A percentile compares a stretch with the other conserved stretches of the same genome.
phyloP scores from a whole-genome alignment of 2,888 invertebrate species.

The Elysia crispata region DNA sequence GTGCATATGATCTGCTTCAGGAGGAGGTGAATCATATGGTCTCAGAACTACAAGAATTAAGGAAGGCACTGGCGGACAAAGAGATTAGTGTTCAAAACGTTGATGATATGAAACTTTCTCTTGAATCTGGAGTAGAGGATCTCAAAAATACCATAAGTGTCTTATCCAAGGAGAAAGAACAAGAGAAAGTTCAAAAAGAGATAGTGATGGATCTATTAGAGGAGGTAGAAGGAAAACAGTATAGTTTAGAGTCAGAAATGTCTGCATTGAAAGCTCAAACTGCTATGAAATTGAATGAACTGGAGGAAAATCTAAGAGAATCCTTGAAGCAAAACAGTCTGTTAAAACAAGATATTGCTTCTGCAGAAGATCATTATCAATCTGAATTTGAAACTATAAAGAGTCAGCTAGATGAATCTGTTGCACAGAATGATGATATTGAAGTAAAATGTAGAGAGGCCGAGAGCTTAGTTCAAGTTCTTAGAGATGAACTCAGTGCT shows the following conservation, averaged over 20 bases:
- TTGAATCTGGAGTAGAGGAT: conserved; percentile 45
- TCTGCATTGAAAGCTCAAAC: conserved; percentile 15
- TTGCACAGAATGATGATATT: neutral
- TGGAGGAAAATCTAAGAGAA: conserved; percentile 27
- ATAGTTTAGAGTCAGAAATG: conserved; percentile 41
- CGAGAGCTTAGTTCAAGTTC: too few species aligned
- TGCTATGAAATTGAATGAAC: conserved; percentile 16
- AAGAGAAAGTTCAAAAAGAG: conserved; percentile 43
- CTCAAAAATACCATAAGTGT: conserved; percentile 36
- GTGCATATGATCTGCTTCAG: conserved; percentile 42
- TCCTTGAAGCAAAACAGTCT: conserved; percentile 38
- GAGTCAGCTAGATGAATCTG: neutral
- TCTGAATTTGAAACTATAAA: conserved; percentile 1
- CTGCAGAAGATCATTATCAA: conserved; percentile 14
- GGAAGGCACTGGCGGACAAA: conserved; percentile 41
- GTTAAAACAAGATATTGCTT: conserved; percentile 34
- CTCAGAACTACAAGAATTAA: conserved; percentile 43
- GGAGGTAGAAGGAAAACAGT: conserved; percentile 41
- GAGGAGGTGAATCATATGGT: conserved; percentile 47
- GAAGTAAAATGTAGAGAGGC: neutral
- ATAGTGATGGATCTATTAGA: conserved; percentile 33
- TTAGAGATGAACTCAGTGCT: too few species aligned
- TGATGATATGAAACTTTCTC: conserved; percentile 43
- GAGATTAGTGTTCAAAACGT: conserved; percentile 44
- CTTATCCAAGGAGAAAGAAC: conserved; percentile 45